A percentile compares a stretch with the other conserved stretches of the same genome.
phyloP scores from a whole-genome alignment of 2,797 vertebrate species.

The Lerista edwardsae region DNA sequence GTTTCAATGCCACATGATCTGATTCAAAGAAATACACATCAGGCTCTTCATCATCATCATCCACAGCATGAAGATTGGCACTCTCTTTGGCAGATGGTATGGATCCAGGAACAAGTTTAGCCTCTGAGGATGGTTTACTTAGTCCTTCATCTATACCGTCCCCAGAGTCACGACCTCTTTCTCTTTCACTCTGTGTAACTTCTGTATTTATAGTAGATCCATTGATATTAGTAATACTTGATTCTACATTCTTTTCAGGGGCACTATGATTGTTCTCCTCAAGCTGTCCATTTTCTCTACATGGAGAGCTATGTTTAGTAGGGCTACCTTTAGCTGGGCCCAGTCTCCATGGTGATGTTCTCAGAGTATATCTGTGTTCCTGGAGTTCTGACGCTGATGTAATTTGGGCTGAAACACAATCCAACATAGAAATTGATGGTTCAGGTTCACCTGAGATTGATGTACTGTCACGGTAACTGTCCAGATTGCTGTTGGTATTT shows the following conservation, averaged over 20 bases:
- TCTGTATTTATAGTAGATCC: constrained; percentile 73
- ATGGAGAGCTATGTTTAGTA: constrained; percentile 86
- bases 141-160: constrained; percentile 75
- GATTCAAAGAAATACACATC: constrained; percentile 99
- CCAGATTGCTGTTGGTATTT: constrained; percentile 71
- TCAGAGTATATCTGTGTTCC: constrained; percentile 95
- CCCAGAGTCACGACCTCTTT: constrained; percentile 64
- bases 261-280: constrained; percentile 84
- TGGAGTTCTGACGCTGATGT: constrained; percentile 89
- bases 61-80: constrained; percentile 80
- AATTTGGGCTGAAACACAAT: constrained; percentile 78
- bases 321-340: constrained; percentile 84
- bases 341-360: constrained; percentile 92
- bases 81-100: constrained; percentile 85
- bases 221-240: constrained; percentile 71
- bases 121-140: constrained; percentile 75
- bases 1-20: constrained; percentile 99
- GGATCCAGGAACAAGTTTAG: constrained; percentile 73
- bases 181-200: constrained; percentile 71
- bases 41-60: constrained; percentile 94
- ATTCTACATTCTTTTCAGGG: constrained; percentile 75
- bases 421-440: constrained; percentile 75
- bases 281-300: constrained; percentile 87
- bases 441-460: constrained; percentile 88
- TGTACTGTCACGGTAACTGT: constrained; percentile 71